Conservation (phyloP, 2,797 vertebrate genomes). For the Anabacerthia variegaticeps region DNA sequence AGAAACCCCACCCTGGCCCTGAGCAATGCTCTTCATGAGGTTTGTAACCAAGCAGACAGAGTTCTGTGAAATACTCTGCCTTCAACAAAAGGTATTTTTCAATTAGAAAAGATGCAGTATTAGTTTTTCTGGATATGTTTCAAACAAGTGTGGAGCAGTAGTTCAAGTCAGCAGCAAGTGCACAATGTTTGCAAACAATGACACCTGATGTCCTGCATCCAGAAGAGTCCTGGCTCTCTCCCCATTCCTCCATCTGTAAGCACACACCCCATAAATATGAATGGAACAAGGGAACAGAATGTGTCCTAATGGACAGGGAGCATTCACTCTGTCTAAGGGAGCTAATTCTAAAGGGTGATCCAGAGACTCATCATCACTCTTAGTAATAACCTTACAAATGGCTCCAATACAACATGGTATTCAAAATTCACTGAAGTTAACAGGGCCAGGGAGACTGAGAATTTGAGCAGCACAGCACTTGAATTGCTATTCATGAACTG, state of each 20-base stretch:
- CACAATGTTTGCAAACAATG: not conserved
- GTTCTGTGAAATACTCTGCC: not conserved
- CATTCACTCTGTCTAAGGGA: accelerated
- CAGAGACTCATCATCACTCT: not conserved
- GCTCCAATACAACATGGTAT: not conserved
- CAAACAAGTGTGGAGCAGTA: not conserved
- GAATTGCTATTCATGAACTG: not conserved
- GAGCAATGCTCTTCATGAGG: not conserved
- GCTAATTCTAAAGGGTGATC: not conserved
- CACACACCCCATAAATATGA: not conserved
- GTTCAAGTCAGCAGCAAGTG: not conserved
- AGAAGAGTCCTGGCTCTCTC: not conserved
- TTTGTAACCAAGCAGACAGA: not conserved
- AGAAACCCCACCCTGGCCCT: not conserved
- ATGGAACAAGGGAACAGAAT: not conserved
- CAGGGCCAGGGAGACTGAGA: not conserved
- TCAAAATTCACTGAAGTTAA: not conserved
- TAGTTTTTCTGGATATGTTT: not conserved
- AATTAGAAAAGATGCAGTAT: not conserved
- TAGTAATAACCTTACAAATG: not conserved
- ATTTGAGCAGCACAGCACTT: not conserved
- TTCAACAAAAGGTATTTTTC: not conserved
- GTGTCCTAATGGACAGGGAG: not conserved
- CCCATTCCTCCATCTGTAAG: not conserved
- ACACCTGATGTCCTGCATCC: not conserved